Base-by-base conservation (phyloP, 2,888 invertebrate species). In the Xestoiulus laeticollis region DNA sequence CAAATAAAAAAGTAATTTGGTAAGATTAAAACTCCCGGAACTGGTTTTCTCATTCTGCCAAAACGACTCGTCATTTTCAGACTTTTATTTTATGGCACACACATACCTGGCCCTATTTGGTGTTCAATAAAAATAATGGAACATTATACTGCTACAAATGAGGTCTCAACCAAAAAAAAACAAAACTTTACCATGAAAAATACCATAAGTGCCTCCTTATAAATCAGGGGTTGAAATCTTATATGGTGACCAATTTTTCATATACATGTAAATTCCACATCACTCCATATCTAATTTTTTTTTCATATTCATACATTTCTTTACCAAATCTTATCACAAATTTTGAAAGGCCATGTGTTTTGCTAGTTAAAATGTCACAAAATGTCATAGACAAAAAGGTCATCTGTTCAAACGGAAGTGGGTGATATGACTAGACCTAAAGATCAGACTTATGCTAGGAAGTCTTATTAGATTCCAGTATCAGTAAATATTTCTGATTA, bases 341-440 rank as follows among this genome's bases (percentile, higher is more conserved):
- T 38, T 38, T 22, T 68, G 22, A 68, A 68, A 68, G 59, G 68
- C 68, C 68, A 68, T 68, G 26, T 68, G 68, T 68, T 68, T 59
- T 22, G n/a, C 68, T 6, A 26, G 68, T 26, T 68, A 48, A n/a
- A 48, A 48, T 48, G 48, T 68, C 68, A 68, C 22, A 5, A 68
- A 12, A 26, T 19, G 26, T 68, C 68, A 26, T 68, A 12, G 68
- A 12, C 26, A 68, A 59, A 53, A 68, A 59, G 59, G 59, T 68
- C 68, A 68, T 68, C 68, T 26, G 1, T 1, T 43, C 43, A 43
- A 22, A 59, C 22, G 10, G 22, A 68, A 22, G 26, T 1, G 1
- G 10, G 14, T 3, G 22, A 12, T 6, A 12, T 68, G 68, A 26
- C 6, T 6, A 26, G 22, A 10, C 26, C 5, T 68, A 26, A 26